Percentiles rank a stretch among this genome's conserved stretches.
Conservation (phyloP, 2,113 vertebrate genomes). For the Tichodroma muraria region DNA sequence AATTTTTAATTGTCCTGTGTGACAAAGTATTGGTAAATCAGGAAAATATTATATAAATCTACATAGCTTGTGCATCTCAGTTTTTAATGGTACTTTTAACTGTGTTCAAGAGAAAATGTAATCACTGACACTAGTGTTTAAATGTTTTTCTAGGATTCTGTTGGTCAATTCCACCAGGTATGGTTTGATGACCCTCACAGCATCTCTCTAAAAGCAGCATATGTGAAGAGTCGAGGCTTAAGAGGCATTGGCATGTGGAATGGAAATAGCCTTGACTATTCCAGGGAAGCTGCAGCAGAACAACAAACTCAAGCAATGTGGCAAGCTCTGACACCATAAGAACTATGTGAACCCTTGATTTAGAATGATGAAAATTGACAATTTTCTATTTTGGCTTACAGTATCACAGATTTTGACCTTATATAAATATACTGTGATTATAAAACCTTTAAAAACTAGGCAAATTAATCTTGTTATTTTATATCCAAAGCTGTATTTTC, state of each 20-base stretch:
- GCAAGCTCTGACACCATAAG: slow-evolving; percentile 76
- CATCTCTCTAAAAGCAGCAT: slow-evolving; percentile 81
- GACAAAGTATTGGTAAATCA: background rate
- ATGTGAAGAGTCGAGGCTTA: slow-evolving; percentile 71
- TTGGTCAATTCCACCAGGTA: slow-evolving; percentile 83
- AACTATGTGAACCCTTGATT: background rate
- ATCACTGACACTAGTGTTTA: background rate
- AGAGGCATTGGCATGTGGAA: slow-evolving; percentile 96
- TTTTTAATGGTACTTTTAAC: background rate
- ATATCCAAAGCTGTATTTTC: background rate
- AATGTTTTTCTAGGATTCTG: slow-evolving; percentile 69
- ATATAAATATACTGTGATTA: background rate
- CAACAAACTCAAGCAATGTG: slow-evolving; percentile 87
- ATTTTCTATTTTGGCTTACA: background rate
- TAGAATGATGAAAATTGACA: background rate
- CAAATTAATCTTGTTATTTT: background rate
- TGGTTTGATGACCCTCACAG: slow-evolving; percentile 92
- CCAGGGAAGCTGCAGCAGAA: slow-evolving; percentile 63
- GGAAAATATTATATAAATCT: background rate
- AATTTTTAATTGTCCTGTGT: background rate
- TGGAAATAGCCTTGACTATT: slow-evolving; percentile 86
- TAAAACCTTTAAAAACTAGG: background rate
- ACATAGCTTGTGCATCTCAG: background rate
- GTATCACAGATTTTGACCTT: background rate
- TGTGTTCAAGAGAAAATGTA: background rate